Base-by-base conservation (phyloP, 1,140 invertebrate species). In the Aporrectodea caliginosa region DNA sequence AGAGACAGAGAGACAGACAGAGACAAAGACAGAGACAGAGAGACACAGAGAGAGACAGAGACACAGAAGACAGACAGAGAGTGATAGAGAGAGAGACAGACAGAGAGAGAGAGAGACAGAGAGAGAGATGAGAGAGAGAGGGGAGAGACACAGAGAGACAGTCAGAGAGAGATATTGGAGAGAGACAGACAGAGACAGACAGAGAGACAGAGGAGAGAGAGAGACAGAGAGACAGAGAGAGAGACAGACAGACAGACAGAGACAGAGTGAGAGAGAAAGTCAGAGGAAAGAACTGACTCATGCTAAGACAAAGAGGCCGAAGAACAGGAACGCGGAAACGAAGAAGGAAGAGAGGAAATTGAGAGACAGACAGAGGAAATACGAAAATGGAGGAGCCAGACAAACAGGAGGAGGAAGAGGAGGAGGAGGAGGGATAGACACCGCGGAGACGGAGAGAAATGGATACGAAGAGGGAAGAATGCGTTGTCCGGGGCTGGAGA, bases 121-220 rank as follows among this genome's bases (percentile, higher is more conserved):
- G 73, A 30, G 73, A 74, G 73, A 31, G 73, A 35, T n/a, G 71
- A 74, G 73, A 74, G 73, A 30, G 73, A 31, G 73, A 31, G 30
- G 31, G 73, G 27, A 72, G 27, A 72, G 27, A 72, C 6, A 72
- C 6, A 58, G 43, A 58, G 43, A 58, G 43, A 58, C 6, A 22
- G 22, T 12, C 6, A 58, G 43, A 22, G 22, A 58, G 43, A 58
- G 43, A 58, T 6, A 58, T 6, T 6, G n/a, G 6, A 22, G 22
- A 12, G 43, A 22, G 22, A 58, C 22, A 22, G n/a, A n/a, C 43
- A 12, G 6, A 58, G 6, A 12, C 6, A 58, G 6, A 22, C 43
- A n/a, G n/a, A n/a, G n/a, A n/a, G n/a, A n/a, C n/a, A n/a, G n/a
- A n/a, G n/a, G n/a, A 31, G 73, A 74, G 73, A 30, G 73, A 74